Evolutionary conservation across 2,113 vertebrate species (phyloP), one percentile per base, ranked within the genome.

Genomic region (Mystacornis crossleyi): DNA sequence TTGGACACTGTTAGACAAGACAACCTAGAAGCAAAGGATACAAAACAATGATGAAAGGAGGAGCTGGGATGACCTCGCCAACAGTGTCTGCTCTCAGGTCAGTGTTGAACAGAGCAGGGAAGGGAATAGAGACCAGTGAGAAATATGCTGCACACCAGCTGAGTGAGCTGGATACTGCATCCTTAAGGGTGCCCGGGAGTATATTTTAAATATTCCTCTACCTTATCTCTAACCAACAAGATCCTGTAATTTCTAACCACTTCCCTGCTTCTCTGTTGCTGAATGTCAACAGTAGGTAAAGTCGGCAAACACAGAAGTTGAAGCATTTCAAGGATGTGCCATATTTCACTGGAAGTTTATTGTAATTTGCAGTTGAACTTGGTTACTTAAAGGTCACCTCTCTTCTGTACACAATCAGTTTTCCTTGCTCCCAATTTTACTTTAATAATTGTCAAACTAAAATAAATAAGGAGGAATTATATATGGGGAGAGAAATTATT

Each of bases 221-320:
- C 48, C 25, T n/a, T 94, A 90, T 91, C 90, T 60, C 53, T 69
- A 92, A 57, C 57, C 65, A 72, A 72, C 88, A 93, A 45, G 62
- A 71, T 82, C 78, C 53, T 86, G 45, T 42, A 45, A 69, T 75
- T 95, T 89, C 61, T 61, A 90, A 14, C 79, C 61, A 82, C 74
- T 96, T 94, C 50, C 84, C 40, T 69, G 28, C 48, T 85, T 75
- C 23, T 18, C 40, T 61, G 57, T 36, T 17, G 4, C 78, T 79
- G 88, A 47, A 53, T 43, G 38, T 83, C 54, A 78, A 45, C 45
- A 43, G 31, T 40, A 75, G 25, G 43, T 60, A 50, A 34, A 57
- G 66, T 0, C 66, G 67, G 42, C 29, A 86, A 50, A 73, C 11
- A 67, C 17, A 58, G 62, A 36, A 67, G 13, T 1, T 92, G 50